Evolutionary conservation across 2,113 vertebrate genomes (phyloP), one percentile per base, ranked within the genome.

Genomic region (Poeciliopsis prolifica): DNA sequence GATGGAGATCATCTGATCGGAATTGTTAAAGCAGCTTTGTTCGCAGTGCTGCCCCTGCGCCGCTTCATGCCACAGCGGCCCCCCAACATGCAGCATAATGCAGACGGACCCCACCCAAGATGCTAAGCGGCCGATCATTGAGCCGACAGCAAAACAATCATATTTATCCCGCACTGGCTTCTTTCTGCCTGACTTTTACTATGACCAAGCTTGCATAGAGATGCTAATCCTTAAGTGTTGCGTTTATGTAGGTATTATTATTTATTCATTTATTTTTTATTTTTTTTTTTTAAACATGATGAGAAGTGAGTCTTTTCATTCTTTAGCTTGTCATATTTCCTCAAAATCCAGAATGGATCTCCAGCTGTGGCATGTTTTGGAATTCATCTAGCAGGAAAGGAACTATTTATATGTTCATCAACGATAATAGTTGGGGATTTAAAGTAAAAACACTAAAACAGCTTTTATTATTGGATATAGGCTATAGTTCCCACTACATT

Each of bases 51-150:
- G 89, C 88, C 90, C 91, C 88, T 91, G 82, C 86, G 58, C 26
- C 85, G 58, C 26, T 80, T 74, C 42, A 70, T 68, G 84, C 75
- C 78, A 70, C 81, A 76, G 75, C 88, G 83, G 91, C 89, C 85
- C 86, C 80, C 80, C 65, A n/a, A 72, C 88, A 90, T 89, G 91
- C 91, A 94, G 93, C 93, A 94, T 93, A 95, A 93, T 95, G 94
- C 94, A 95, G 94, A 94, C 91, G 91, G 94, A 95, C 94, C 94
- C 93, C 94, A 93, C 94, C 94, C 94, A 93, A 94, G 92, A 91
- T 87, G 88, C 89, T 88, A 86, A 72, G 89, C 87, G 84, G 84
- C 83, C 78, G 78, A 86, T 68, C 71, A 82, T 87, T 81, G 65
- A 84, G 66, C 78, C 70, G 28, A 82, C 72, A 77, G 68, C 60